These are phyloP conservation scores for Aelia acuminata DNA, from an alignment of 2,888 invertebrate species.

Conservation along the genomic window DNA sequence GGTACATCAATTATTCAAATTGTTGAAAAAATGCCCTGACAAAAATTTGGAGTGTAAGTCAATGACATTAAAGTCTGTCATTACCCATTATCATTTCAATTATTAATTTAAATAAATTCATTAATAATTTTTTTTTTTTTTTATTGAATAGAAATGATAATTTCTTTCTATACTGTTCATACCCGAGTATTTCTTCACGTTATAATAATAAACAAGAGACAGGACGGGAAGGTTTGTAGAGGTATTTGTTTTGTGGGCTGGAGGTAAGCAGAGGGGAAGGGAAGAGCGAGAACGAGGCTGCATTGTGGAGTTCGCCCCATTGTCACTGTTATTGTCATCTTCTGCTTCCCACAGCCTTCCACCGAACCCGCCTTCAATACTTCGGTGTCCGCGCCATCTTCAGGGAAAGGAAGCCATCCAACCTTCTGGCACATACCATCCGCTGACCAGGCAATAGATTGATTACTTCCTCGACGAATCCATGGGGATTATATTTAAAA, in stretches of 20 bases:
- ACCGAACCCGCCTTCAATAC: slow-evolving; percentile 15
- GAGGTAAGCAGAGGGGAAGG: not conserved
- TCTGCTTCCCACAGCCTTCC: slow-evolving; percentile 48
- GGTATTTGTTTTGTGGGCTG: slow-evolving; percentile 1
- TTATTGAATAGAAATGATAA: too few relatives aligned
- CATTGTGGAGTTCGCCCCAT: slow-evolving; percentile 25
- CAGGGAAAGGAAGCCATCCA: not conserved
- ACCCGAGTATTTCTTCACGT: too few relatives aligned
- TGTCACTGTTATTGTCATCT: slow-evolving; percentile 45
- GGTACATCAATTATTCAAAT: too few relatives aligned
- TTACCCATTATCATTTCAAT: too few relatives aligned
- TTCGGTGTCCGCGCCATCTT: not conserved
- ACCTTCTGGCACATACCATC: not conserved
- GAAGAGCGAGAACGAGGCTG: not conserved
- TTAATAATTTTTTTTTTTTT: too few relatives aligned
- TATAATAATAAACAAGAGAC: not conserved
- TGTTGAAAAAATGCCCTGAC: too few relatives aligned
- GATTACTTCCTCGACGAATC: not conserved
- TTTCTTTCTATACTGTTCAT: too few relatives aligned
- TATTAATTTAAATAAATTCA: too few relatives aligned
- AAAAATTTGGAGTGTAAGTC: too few relatives aligned
- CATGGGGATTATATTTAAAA: not conserved
- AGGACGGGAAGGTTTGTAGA: not conserved
- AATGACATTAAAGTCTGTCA: too few relatives aligned
- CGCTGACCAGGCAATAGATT: not conserved